Evolutionary conservation across 1,140 invertebrate species (phyloP).

Genomic region (Venustaconcha ellipsiformis): DNA sequence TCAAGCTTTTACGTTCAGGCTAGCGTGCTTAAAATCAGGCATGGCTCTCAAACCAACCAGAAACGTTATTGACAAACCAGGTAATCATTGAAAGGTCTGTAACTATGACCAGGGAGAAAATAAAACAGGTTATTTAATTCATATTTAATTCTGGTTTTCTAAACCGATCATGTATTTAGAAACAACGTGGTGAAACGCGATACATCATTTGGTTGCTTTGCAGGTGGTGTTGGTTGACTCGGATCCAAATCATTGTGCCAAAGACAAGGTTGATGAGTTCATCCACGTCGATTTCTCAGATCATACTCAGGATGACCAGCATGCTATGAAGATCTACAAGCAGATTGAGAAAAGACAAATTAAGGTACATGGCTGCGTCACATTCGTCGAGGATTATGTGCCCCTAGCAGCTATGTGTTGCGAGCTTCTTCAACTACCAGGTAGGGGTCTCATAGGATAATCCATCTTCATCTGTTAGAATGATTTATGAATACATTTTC

Average conservation of each 20-base stretch:
- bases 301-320: constrained; percentile 26
- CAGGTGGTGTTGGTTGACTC: constrained; percentile 50
- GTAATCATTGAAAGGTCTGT: no score
- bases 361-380: constrained; percentile 38
- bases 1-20: no score
- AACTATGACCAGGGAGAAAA: no score
- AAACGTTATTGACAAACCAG: no score
- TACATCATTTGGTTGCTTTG: not conserved
- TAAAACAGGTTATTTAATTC: no score
- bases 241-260: constrained; percentile 12
- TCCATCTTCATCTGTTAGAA: no score
- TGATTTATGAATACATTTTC: no score
- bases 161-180: no score
- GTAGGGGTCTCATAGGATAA: not conserved
- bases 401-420: constrained; percentile 37
- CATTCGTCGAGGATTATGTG: constrained; percentile 47
- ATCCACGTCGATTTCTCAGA: constrained; percentile 36
- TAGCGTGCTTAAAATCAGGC: no score
- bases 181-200: no score
- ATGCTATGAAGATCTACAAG: constrained; percentile 37
- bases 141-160: no score
- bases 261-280: constrained; percentile 18
- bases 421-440: constrained; percentile 17
- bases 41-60: no score
- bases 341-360: constrained; percentile 11